Conservation (phyloP, 2,888 invertebrate species). For the Idaea aversata region DNA sequence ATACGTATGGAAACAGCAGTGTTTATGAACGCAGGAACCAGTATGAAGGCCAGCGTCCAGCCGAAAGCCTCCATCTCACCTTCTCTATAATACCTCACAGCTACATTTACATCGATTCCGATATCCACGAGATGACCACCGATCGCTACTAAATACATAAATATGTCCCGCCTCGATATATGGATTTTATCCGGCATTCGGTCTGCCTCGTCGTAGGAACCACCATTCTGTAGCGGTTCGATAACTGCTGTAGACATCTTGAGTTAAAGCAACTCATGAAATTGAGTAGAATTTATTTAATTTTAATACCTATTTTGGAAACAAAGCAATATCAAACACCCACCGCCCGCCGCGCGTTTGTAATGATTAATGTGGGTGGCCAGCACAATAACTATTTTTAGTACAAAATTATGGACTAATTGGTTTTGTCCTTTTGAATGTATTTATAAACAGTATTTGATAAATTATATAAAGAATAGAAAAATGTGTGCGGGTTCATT, state of each 20-base stretch:
- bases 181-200: slow-evolving; percentile 80
- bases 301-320: background rate
- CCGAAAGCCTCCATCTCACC: slow-evolving; percentile 60
- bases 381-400: no score
- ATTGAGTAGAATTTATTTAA: background rate
- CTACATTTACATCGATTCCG: slow-evolving; percentile 85
- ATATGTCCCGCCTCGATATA: slow-evolving; percentile 82
- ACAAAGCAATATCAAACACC: background rate
- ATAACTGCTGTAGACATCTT: slow-evolving; percentile 57
- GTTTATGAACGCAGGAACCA: slow-evolving; percentile 87
- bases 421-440: no score
- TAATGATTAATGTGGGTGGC: no score
- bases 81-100: slow-evolving; percentile 81
- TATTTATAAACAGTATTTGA: no score
- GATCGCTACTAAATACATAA: slow-evolving; percentile 84
- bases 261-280: slow-evolving; percentile 5
- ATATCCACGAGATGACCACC: slow-evolving; percentile 85
- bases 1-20: slow-evolving; percentile 87
- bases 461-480: background rate
- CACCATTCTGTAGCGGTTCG: slow-evolving; percentile 71
- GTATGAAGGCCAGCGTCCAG: slow-evolving; percentile 85
- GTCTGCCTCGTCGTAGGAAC: slow-evolving; percentile 78
- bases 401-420: slow-evolving; percentile 29
- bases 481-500: background rate
- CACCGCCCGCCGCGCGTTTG: background rate